Percentiles rank a stretch among this genome's conserved stretches.
These are phyloP conservation scores for Orchestia grillus DNA, from an alignment of 1,140 invertebrate genomes.

Conservation along the genomic window DNA sequence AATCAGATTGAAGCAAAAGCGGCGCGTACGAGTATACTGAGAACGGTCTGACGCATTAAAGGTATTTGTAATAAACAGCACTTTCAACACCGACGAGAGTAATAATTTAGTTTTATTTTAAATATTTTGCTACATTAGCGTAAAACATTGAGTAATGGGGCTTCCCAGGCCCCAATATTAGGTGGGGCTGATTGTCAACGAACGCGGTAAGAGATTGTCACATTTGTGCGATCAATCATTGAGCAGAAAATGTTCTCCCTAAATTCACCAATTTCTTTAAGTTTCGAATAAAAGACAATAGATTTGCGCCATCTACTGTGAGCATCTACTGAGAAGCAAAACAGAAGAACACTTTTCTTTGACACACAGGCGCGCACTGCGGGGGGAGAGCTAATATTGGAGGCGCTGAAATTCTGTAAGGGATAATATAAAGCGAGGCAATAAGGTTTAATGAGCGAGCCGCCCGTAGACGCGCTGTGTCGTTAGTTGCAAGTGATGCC, in stretches of 20 bases:
- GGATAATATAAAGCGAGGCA: conserved; percentile 18
- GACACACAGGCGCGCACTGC: not conserved
- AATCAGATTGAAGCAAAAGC: not conserved
- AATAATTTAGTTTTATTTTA: no score
- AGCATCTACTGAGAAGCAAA: not conserved
- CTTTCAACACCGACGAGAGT: not conserved
- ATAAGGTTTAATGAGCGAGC: conserved; percentile 21
- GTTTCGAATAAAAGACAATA: not conserved
- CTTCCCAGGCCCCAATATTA: no score
- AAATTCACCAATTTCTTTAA: not conserved
- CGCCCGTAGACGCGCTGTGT: not conserved
- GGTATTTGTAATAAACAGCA: no score
- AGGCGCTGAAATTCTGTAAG: not conserved
- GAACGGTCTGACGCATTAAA: no score
- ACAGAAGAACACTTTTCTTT: not conserved
- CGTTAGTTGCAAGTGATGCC: conserved; percentile 44
- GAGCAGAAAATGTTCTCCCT: not conserved
- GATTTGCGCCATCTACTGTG: not conserved
- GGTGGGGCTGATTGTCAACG: not conserved
- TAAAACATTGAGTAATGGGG: no score
- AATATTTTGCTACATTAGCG: no score
- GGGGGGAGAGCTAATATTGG: not conserved
- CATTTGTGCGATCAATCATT: not conserved
- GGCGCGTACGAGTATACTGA: not conserved
- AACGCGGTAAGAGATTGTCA: not conserved